phyloP scores from a whole-genome alignment of 2,797 vertebrate species.

The Nyctalus aviator region DNA sequence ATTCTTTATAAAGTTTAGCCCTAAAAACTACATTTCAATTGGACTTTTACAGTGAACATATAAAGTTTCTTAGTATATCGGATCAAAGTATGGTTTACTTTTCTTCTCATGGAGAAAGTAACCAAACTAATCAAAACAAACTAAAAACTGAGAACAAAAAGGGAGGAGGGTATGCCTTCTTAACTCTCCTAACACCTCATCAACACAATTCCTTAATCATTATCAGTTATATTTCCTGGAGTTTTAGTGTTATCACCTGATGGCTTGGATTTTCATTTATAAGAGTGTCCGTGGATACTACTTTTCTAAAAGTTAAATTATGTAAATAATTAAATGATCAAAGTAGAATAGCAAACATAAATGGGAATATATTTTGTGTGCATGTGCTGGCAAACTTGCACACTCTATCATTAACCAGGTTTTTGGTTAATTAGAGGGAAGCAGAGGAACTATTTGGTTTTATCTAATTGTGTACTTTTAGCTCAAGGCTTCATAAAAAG shows the following conservation, averaged over 20 bases:
- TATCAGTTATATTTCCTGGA: constrained; percentile 22
- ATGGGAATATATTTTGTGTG: neutral
- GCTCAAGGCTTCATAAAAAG: neutral
- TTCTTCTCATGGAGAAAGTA: constrained; percentile 33
- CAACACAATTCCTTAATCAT: neutral
- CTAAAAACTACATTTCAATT: constrained; percentile 64
- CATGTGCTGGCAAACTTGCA: neutral
- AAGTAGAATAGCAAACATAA: constrained; percentile 25
- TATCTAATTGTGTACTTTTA: neutral
- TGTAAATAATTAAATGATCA: neutral
- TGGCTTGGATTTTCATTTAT: constrained; percentile 7
- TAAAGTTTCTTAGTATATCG: constrained; percentile 59
- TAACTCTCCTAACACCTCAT: neutral
- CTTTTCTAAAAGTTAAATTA: constrained; percentile 7
- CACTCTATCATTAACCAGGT: neutral
- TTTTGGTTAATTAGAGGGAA: constrained; percentile 34
- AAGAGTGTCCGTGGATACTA: neutral
- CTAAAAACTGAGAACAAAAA: constrained; percentile 31
- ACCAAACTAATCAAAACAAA: constrained; percentile 9
- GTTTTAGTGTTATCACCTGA: neutral
- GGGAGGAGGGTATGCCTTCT: neutral
- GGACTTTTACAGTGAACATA: constrained; percentile 49
- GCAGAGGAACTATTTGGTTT: neutral
- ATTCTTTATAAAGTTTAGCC: constrained; percentile 60
- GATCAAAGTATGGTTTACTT: constrained; percentile 42